Conservation (phyloP, 2,797 vertebrate genomes). For the Hipposideros larvatus region DNA sequence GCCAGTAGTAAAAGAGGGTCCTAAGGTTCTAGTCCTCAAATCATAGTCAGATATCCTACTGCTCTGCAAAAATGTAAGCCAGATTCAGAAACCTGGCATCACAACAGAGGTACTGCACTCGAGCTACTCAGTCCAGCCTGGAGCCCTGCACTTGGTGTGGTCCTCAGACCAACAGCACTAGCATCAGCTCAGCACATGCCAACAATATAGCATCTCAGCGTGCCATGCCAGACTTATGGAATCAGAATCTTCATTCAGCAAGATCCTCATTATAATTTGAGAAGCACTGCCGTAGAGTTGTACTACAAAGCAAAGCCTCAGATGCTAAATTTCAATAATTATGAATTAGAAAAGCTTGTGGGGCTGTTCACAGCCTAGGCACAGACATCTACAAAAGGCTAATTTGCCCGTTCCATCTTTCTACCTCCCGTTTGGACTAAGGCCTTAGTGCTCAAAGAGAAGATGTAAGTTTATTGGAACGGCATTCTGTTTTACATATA, state of each 20-base stretch:
- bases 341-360: neutral
- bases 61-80: neutral
- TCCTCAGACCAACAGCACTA: neutral
- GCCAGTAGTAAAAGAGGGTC: neutral
- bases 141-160: neutral
- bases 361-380: neutral
- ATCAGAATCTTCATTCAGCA: neutral
- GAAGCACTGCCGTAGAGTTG: neutral
- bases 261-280: neutral
- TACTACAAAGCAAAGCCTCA: neutral
- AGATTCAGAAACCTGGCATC: neutral
- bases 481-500: neutral
- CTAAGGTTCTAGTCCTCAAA: neutral
- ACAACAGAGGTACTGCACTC: neutral
- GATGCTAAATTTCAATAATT: neutral
- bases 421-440: neutral
- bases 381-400: neutral
- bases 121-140: neutral
- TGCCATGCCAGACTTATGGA: neutral
- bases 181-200: neutral
- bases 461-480: neutral
- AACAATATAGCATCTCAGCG: neutral
- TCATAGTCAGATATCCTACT: neutral
- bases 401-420: neutral
- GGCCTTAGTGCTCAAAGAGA: neutral